These are phyloP conservation scores for Entelurus aequoreus DNA, from an alignment of 2,113 vertebrate genomes.

Conservation along the genomic window DNA sequence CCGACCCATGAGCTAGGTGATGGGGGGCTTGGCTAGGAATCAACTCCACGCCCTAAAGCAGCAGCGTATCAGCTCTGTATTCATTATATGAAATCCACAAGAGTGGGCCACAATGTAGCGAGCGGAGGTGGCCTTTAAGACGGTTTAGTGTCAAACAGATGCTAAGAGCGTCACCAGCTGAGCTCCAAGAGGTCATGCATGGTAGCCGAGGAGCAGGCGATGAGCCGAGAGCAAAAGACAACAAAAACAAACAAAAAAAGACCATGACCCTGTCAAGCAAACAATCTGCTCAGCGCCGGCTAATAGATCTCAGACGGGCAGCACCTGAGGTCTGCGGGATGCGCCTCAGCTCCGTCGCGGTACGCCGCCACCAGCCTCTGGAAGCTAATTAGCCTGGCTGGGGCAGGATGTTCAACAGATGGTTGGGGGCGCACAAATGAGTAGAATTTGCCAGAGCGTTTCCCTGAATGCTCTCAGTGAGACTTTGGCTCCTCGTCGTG, in stretches of 20 bases:
- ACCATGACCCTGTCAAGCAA: conserved; percentile 20
- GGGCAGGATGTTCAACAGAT: conserved; percentile 57
- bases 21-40: too few relatives aligned
- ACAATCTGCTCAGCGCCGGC: conserved; percentile 43
- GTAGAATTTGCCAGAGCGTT: conserved; percentile 42
- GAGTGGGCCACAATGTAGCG: too few relatives aligned
- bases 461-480: conserved; percentile 28
- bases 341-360: conserved; percentile 29
- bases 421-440: conserved; percentile 44
- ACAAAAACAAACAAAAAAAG: background rate
- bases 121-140: background rate
- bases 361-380: conserved; percentile 23
- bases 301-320: conserved; percentile 28
- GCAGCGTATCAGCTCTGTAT: too few relatives aligned
- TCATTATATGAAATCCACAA: too few relatives aligned
- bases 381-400: conserved; percentile 57
- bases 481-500: conserved; percentile 13
- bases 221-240: conserved; percentile 19
- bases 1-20: too few relatives aligned
- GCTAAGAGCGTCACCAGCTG: background rate
- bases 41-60: too few relatives aligned
- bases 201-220: conserved; percentile 26
- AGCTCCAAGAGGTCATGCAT: conserved; percentile 28
- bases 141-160: conserved; percentile 13
- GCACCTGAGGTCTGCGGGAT: conserved; percentile 38